Evolutionary conservation across 2,888 invertebrate genomes (phyloP).

Genomic region (Xylota segnis): DNA sequence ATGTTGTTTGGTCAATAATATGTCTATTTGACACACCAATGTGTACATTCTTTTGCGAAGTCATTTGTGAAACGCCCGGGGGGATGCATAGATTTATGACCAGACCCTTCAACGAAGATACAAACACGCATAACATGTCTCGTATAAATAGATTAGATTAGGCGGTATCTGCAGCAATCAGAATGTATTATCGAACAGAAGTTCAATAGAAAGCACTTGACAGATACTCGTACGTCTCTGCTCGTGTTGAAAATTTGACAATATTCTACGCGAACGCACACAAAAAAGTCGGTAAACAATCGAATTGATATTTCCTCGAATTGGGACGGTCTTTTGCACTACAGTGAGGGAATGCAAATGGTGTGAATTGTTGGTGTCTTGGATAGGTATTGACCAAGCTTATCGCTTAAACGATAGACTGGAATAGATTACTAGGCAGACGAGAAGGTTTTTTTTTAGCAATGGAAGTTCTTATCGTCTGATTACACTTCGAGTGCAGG

Average conservation of each 20-base stretch:
- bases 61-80: neutral
- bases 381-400: too few species aligned
- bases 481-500: too few species aligned
- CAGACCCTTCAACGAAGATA: slow-evolving; percentile 9
- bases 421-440: too few species aligned
- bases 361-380: neutral
- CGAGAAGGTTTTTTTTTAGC: too few species aligned
- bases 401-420: too few species aligned
- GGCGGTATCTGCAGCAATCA: slow-evolving; percentile 26
- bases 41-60: neutral
- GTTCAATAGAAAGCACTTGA: neutral
- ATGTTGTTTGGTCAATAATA: slow-evolving; percentile 11
- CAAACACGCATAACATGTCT: slow-evolving; percentile 8
- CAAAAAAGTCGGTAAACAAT: neutral
- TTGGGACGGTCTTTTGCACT: neutral
- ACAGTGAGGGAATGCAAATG: neutral
- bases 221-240: neutral
- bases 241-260: neutral
- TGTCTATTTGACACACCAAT: neutral
- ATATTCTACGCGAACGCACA: neutral
- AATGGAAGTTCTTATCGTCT: too few species aligned
- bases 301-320: neutral
- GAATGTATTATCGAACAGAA: slow-evolving; percentile 16
- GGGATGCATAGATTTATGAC: slow-evolving; percentile 1
- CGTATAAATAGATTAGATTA: slow-evolving; percentile 32